A percentile compares a stretch with the other conserved stretches of the same genome.
Conservation (phyloP, 1,140 invertebrate species). For the Asobara japonica region DNA sequence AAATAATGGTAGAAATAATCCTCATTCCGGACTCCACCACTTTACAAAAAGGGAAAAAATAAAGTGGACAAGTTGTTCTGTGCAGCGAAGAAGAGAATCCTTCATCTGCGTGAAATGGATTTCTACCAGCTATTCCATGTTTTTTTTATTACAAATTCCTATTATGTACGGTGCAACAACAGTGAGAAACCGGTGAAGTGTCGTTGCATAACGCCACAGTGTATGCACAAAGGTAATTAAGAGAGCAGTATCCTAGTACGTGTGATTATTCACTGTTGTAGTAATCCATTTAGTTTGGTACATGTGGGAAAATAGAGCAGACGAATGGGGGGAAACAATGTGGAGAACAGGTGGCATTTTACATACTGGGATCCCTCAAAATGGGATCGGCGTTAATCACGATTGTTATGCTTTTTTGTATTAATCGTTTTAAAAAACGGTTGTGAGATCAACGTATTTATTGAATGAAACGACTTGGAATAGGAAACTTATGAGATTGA, state of each 20-base stretch:
- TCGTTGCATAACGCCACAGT: neutral
- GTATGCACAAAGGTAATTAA: slow-evolving; percentile 6
- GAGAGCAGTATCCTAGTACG: neutral
- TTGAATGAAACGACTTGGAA: too few species aligned
- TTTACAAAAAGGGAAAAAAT: too few species aligned
- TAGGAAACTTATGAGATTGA: too few species aligned
- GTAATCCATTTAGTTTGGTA: neutral
- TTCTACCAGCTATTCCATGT: neutral
- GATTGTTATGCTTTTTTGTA: too few species aligned
- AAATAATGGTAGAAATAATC: too few species aligned
- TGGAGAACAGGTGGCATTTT: neutral
- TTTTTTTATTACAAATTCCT: neutral
- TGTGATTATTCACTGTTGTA: neutral
- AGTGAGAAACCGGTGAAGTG: neutral
- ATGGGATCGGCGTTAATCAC: too few species aligned
- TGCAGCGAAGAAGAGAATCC: neutral
- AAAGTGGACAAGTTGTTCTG: neutral
- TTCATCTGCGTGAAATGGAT: neutral
- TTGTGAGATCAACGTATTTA: too few species aligned
- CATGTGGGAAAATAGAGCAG: neutral
- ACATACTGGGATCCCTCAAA: too few species aligned
- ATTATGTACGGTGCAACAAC: neutral
- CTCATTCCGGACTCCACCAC: too few species aligned
- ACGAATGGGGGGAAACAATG: neutral
- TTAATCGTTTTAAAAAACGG: too few species aligned